These are phyloP conservation scores for Calyptommatus sinebrachiatus DNA, from an alignment of 2,113 vertebrate species.

Conservation along the genomic window DNA sequence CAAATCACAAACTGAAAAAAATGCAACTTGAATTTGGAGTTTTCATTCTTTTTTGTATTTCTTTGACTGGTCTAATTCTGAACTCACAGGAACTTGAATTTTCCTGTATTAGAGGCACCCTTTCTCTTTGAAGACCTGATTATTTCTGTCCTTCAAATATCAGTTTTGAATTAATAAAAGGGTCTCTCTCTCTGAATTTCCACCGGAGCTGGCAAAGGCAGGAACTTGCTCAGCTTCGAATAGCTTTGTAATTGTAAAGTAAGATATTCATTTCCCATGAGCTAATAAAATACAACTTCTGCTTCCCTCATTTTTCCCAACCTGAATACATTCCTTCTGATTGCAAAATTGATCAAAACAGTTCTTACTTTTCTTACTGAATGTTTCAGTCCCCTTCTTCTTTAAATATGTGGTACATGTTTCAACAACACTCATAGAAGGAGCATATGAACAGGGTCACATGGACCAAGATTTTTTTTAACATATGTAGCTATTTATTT, in stretches of 20 bases:
- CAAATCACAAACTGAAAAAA: not conserved
- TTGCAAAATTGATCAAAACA: not conserved
- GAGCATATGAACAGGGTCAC: not conserved
- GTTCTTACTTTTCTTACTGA: not conserved
- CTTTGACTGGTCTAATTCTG: not conserved
- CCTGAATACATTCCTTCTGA: not conserved
- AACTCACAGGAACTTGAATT: not conserved
- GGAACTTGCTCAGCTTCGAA: not conserved
- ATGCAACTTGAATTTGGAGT: not conserved
- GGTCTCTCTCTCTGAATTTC: not conserved
- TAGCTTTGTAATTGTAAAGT: not conserved
- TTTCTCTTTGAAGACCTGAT: not conserved
- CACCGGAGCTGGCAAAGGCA: not conserved
- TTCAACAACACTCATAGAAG: not conserved
- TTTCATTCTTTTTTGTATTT: no score
- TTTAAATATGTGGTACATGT: not conserved
- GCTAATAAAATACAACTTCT: slow-evolving; percentile 15
- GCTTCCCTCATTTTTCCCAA: not conserved
- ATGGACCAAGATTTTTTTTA: not conserved
- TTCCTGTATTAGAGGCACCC: not conserved
- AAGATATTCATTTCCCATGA: not conserved
- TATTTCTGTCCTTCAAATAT: not conserved
- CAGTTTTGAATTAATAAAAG: slow-evolving; percentile 13
- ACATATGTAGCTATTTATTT: no score
- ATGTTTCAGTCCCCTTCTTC: not conserved